phyloP scores from a whole-genome alignment of 2,888 invertebrate species.

The Steinernema carpocapsae region DNA sequence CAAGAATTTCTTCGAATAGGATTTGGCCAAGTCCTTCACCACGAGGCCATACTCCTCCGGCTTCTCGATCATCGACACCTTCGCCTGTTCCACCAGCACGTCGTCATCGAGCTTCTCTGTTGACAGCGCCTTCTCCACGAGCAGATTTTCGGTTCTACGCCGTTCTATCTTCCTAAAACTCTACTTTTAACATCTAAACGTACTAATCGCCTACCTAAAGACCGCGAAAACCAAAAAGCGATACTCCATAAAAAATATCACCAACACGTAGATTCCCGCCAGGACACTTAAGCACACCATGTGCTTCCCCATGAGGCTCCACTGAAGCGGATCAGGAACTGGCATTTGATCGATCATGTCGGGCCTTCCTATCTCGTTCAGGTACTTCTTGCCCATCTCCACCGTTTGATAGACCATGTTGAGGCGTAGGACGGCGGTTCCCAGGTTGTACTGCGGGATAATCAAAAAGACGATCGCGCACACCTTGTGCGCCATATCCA shows the following conservation, averaged over 20 bases:
- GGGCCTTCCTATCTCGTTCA: constrained; percentile 46
- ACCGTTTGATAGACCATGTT: constrained; percentile 47
- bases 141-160: constrained; percentile 34
- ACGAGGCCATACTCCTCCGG: constrained; percentile 71
- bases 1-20: constrained; percentile 49
- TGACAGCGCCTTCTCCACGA: constrained; percentile 16
- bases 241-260: constrained; percentile 75
- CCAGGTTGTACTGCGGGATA: constrained; percentile 85
- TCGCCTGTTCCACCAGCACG: constrained; percentile 73
- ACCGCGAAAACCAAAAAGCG: constrained; percentile 57
- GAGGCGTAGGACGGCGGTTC: constrained; percentile 72
- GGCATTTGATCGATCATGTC: constrained; percentile 53
- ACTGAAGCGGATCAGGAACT: constrained; percentile 70
- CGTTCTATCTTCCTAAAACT: constrained; percentile 41
- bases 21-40: constrained; percentile 69
- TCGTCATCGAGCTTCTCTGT: constrained; percentile 73
- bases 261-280: constrained; percentile 75
- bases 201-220: constrained; percentile 34
- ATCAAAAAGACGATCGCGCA: constrained; percentile 80
- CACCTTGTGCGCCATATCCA: constrained; percentile 64
- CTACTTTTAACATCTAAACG: background rate
- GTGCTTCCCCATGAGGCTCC: constrained; percentile 78
- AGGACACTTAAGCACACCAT: constrained; percentile 75
- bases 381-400: background rate
- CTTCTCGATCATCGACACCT: constrained; percentile 70